Evolutionary conservation across 2,888 invertebrate species (phyloP), one percentile per base, ranked within the genome.

Genomic region (Prosapia bicincta): DNA sequence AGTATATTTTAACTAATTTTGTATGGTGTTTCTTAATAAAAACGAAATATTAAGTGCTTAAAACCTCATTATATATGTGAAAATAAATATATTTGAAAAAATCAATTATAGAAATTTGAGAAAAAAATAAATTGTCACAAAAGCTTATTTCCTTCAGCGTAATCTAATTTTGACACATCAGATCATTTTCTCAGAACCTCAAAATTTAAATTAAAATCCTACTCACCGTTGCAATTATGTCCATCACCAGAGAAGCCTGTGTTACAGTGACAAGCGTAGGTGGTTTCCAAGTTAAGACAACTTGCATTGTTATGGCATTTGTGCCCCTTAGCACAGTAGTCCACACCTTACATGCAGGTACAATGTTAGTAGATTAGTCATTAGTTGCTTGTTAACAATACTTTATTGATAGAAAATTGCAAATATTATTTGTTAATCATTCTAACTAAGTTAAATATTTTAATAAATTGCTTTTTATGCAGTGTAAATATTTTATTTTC

Each of bases 221-320:
- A 82, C 85, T 83, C 87, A 93, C 93, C 93, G 88, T 90, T 88
- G 86, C 93, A 93, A 81, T 89, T 88, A 83, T 90, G 88, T 83
- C 96, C 96, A 85, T 96, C 93, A 81, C 96, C 97, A 83, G 92
- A 90, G 89, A 94, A 97, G 85, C 97, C 97, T 85, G 90, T 89
- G 86, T 93, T 92, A 87, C 97, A 97, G 84, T 94, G 93, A 88
- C 96, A 97, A 83, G 93, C 91, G 86, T 94, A 96, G 83, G 93
- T 94, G 82, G 95, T 95, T 86, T 93, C 93, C 84, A 96, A 90
- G 87, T 96, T 97, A 88, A 93, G 91, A 87, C 97, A 97, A 80
- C 94, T 93, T 78, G 96, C 96, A 85, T 97, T 96, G 83, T 89
- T 89, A 85, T 97, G 96, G 86, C 97, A 97, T 83, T 91, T 90